A percentile compares a stretch with the other conserved stretches of the same genome.
Evolutionary conservation across 2,113 vertebrate species (phyloP).

Genomic region (Falcunculus frontatus): DNA sequence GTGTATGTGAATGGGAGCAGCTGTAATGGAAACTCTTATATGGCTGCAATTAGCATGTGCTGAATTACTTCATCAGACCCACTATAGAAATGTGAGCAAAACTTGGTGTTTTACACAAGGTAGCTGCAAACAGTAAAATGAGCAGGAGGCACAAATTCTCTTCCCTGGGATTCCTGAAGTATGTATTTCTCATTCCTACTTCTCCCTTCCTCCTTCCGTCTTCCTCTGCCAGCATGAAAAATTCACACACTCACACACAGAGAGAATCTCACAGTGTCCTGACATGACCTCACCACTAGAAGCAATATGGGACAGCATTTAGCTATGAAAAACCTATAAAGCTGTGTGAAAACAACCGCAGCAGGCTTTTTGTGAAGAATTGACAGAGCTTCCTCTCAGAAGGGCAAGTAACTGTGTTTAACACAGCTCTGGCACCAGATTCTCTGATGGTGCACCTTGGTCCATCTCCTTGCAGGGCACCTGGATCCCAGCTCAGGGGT

Average conservation of each 20-base stretch:
- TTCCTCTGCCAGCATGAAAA: constrained; percentile 33
- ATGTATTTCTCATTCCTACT: not conserved
- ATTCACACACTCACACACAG: not conserved
- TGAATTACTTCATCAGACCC: not conserved
- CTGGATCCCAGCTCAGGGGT: not conserved
- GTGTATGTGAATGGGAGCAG: not conserved
- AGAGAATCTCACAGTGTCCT: not conserved
- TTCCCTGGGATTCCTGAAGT: not conserved
- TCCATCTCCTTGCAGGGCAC: not conserved
- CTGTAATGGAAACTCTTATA: not conserved
- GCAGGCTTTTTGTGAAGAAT: not conserved
- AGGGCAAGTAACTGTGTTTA: not conserved
- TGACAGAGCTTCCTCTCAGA: not conserved
- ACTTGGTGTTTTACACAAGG: not conserved
- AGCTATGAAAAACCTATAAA: not conserved
- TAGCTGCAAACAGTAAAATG: not conserved
- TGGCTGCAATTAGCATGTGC: not conserved
- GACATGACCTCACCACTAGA: not conserved
- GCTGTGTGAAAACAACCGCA: not conserved
- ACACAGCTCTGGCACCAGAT: not conserved
- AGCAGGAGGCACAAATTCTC: not conserved
- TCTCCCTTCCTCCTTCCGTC: not conserved
- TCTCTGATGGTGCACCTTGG: not conserved
- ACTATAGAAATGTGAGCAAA: not conserved
- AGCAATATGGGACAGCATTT: not conserved